Evolutionary conservation across 2,797 vertebrate genomes (phyloP).

Genomic region (Neomorphus geoffroyi): DNA sequence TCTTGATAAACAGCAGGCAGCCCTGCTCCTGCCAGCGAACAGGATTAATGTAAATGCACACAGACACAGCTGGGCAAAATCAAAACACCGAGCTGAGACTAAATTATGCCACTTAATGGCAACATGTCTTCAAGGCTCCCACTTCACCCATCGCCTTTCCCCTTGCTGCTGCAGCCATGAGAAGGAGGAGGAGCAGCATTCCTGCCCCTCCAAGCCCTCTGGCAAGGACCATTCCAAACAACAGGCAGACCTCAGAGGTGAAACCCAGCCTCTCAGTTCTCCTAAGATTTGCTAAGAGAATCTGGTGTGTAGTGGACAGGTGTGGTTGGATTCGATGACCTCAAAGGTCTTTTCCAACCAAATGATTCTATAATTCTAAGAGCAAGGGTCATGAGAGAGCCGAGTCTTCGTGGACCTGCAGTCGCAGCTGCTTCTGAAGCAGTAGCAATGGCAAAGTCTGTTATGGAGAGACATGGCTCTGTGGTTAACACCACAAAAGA

Average conservation of each 20-base stretch:
- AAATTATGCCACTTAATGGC: constrained; percentile 23
- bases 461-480: neutral
- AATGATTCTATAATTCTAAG: too few species aligned
- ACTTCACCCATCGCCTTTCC: neutral
- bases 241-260: neutral
- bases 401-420: neutral
- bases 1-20: constrained; percentile 68
- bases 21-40: constrained; percentile 47
- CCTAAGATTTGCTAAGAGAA: too few species aligned
- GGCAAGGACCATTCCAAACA: neutral
- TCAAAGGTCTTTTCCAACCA: too few species aligned
- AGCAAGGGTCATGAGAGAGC: neutral
- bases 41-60: constrained; percentile 69
- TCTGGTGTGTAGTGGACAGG: too few species aligned
- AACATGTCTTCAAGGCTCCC: neutral
- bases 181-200: neutral
- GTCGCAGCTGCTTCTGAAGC: accelerated
- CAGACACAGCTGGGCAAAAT: constrained; percentile 69
- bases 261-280: neutral
- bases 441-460: neutral
- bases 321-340: too few species aligned
- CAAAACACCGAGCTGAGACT: constrained; percentile 55
- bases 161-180: neutral
- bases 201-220: neutral
- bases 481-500: neutral